phyloP scores from a whole-genome alignment of 2,113 vertebrate genomes.

The Pithys albifrons region DNA sequence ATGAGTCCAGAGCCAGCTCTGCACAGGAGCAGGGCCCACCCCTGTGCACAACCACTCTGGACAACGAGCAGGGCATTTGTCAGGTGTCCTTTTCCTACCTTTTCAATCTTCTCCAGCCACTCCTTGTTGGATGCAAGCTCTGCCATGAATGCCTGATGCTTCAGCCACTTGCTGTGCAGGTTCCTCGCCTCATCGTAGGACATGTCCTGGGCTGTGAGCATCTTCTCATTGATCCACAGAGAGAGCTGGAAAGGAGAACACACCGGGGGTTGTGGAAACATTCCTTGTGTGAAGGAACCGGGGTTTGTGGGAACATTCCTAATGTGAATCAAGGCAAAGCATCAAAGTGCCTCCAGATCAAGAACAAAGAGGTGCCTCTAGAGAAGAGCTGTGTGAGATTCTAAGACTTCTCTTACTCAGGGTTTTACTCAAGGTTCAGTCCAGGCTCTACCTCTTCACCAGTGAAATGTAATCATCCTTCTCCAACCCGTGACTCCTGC shows the following conservation, averaged over 20 bases:
- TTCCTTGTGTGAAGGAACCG: background rate
- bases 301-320: background rate
- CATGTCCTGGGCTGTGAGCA: slow-evolving; percentile 99
- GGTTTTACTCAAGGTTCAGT: background rate
- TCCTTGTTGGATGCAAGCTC: slow-evolving; percentile 98
- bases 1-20: background rate
- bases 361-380: background rate
- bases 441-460: background rate
- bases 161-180: slow-evolving; percentile 95
- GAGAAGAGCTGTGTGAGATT: background rate
- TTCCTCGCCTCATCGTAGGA: slow-evolving; percentile 98
- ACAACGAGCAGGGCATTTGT: background rate
- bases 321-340: background rate
- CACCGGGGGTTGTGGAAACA: background rate
- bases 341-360: background rate
- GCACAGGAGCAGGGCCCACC: background rate
- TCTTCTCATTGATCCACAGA: slow-evolving; percentile 98
- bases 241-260: slow-evolving; percentile 80
- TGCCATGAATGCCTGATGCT: slow-evolving; percentile 96
- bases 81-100: slow-evolving; percentile 69
- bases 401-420: background rate
- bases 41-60: background rate
- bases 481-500: background rate
- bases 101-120: slow-evolving; percentile 98
- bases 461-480: background rate